phyloP scores from a whole-genome alignment of 2,113 vertebrate genomes.

The Eira barbara region DNA sequence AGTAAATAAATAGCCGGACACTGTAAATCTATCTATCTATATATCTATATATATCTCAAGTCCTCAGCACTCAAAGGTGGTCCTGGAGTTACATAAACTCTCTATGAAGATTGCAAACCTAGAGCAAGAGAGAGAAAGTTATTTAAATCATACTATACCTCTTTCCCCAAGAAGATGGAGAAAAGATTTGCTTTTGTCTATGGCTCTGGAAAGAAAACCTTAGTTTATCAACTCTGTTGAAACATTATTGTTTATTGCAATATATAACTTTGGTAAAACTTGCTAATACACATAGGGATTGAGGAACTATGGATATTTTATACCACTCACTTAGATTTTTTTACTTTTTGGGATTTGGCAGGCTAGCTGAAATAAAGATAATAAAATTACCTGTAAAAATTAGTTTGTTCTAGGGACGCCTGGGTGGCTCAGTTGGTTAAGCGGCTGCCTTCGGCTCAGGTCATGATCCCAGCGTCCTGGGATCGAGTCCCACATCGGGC shows the following conservation, averaged over 20 bases:
- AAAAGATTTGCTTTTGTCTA: background rate
- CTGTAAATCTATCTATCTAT: no score
- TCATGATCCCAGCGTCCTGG: no score
- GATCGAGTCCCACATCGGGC: no score
- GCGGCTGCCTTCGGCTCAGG: no score
- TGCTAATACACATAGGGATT: background rate
- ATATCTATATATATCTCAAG: background rate
- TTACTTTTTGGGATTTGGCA: background rate
- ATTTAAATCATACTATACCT: background rate
- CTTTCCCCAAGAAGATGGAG: background rate
- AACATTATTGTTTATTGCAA: background rate
- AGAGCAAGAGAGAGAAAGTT: background rate
- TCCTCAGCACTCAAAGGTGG: background rate
- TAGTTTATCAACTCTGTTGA: background rate
- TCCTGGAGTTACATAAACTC: constrained; percentile 7
- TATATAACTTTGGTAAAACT: background rate
- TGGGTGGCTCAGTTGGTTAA: no score
- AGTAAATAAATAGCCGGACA: no score
- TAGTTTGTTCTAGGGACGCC: background rate
- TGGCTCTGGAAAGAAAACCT: background rate
- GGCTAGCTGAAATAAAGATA: background rate
- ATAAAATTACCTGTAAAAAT: background rate
- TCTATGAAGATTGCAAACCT: constrained; percentile 1
- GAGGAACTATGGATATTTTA: background rate
- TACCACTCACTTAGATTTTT: background rate